Conservation (phyloP, 2,113 vertebrate genomes). For the Scalopus aquaticus region DNA sequence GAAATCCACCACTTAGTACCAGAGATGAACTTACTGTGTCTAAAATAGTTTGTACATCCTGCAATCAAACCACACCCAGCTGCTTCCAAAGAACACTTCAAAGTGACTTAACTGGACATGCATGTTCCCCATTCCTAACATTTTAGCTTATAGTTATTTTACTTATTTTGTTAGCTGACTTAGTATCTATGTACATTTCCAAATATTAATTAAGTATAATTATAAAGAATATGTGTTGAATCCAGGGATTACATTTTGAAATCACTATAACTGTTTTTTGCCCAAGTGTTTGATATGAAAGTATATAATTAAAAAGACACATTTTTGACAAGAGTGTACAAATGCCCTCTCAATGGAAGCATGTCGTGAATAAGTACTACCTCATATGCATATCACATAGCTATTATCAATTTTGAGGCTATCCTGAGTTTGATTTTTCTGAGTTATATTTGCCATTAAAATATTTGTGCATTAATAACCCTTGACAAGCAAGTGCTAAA, state of each 20-base stretch:
- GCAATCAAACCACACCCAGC: too few species aligned
- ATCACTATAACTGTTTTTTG: too few species aligned
- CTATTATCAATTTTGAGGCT: conserved; percentile 20
- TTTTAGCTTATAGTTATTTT: background rate
- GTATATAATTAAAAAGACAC: too few species aligned
- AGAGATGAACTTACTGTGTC: conserved; percentile 42
- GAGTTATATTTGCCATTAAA: conserved; percentile 40
- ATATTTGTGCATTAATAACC: background rate
- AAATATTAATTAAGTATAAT: too few species aligned
- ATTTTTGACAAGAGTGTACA: background rate
- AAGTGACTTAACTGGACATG: too few species aligned
- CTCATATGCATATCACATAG: conserved; percentile 17
- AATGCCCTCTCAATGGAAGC: background rate
- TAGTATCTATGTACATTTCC: too few species aligned
- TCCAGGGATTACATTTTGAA: too few species aligned
- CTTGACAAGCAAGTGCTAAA: too few species aligned
- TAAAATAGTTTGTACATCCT: background rate
- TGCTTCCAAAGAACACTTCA: too few species aligned
- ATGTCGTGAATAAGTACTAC: background rate
- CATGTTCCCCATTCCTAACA: too few species aligned
- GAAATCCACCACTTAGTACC: conserved; percentile 1
- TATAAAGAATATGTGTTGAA: too few species aligned
- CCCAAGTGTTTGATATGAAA: too few species aligned
- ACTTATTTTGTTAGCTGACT: background rate
- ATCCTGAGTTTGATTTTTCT: conserved; percentile 18